Conservation (phyloP, 2,888 invertebrate species). For the Philereme vetulata region DNA sequence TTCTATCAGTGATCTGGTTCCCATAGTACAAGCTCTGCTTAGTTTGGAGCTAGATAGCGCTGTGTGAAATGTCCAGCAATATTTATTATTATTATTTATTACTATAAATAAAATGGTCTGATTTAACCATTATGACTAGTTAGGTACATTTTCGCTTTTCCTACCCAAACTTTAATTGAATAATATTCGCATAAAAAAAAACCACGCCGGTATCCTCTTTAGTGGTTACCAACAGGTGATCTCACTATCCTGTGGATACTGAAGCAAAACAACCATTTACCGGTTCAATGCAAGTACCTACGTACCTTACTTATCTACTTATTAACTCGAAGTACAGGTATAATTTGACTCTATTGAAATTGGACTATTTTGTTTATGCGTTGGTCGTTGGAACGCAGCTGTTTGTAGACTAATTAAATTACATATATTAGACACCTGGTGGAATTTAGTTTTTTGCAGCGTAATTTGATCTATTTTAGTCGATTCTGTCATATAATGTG, state of each 20-base stretch:
- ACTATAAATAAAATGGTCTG: too few species aligned
- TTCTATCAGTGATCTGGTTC: too few species aligned
- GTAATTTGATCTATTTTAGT: slow-evolving; percentile 16
- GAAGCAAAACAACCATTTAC: slow-evolving; percentile 20
- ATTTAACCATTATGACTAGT: too few species aligned
- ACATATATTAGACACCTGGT: slow-evolving; percentile 18
- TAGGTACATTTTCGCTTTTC: too few species aligned
- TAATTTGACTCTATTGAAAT: slow-evolving; percentile 33
- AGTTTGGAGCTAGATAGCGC: too few species aligned
- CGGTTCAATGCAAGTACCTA: slow-evolving; percentile 14
- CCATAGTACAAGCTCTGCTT: too few species aligned
- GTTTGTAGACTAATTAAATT: slow-evolving; percentile 19
- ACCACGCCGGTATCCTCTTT: slow-evolving; percentile 14
- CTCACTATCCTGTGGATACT: slow-evolving; percentile 22
- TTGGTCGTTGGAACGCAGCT: slow-evolving; percentile 14
- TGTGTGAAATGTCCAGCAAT: too few species aligned
- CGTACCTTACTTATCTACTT: slow-evolving; percentile 7
- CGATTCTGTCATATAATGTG: slow-evolving; percentile 6
- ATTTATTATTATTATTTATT: too few species aligned
- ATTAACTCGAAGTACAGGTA: slow-evolving; percentile 23
- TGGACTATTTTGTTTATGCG: slow-evolving; percentile 18
- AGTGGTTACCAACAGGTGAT: slow-evolving; percentile 34
- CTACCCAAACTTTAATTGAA: background rate
- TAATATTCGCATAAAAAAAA: slow-evolving; percentile 1
- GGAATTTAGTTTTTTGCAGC: slow-evolving; percentile 9